Evolutionary conservation across 2,888 invertebrate species (phyloP), one percentile per base, ranked within the genome.

Genomic region (Macaria liturata): DNA sequence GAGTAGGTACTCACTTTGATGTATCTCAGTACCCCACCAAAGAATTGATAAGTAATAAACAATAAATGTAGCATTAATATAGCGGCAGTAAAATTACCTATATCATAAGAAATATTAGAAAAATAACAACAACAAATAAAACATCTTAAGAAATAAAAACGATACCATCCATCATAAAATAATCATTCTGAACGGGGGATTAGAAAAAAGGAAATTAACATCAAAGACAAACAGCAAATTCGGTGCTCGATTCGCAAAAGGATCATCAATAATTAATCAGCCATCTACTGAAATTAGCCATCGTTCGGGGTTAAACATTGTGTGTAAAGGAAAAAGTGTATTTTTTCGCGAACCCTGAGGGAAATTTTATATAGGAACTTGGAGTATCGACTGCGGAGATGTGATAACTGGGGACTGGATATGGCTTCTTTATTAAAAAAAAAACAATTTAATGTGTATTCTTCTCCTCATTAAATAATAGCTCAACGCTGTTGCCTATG

Each of bases 311-410:
- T 87, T 86, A 83, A 86, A 85, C 80, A 74, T n/a, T n/a, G 74
- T 65, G 72, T 76, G 79, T 75, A 80, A 84, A 84, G 80, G 76
- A 83, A 85, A 81, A 74, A 70, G 70, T 71, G 71, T 78, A 70
- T 77, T 74, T 82, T 80, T 69, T 70, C 67, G 75, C 74, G 64
- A 79, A 83, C 84, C 89, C 89, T 83, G 71, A 80, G 90, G 89
- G 88, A 89, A 89, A 88, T 90, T 89, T 88, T 88, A 84, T 89
- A 84, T 88, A 86, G 84, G 78, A 83, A 84, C 81, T 82, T 67
- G 66, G 54, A 32, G 78, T 83, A 85, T 86, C 72, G 85, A 79
- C 77, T 78, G 67, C 74, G 76, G 75, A 70, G 66, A 59, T 63
- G 37, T 67, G 67, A 1, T 47, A n/a, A 70, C 67, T 2, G 31